Percentiles rank a stretch among this genome's conserved stretches.
These are phyloP conservation scores for Carassius auratus DNA, from an alignment of 2,113 vertebrate species.

Conservation along the genomic window DNA sequence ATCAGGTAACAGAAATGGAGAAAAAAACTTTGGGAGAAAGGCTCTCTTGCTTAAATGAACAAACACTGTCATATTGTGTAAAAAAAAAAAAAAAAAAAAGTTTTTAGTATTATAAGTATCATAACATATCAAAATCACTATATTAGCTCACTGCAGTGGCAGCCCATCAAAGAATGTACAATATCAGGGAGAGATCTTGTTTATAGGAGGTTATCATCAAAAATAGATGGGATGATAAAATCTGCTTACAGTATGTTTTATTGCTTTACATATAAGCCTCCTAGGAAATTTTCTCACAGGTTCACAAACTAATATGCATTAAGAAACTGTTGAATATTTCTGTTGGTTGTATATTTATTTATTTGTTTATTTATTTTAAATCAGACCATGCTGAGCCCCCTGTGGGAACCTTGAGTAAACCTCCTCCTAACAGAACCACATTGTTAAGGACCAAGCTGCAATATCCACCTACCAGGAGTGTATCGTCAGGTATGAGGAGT, in stretches of 20 bases:
- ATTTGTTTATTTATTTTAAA: background rate
- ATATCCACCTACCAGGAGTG: slow-evolving; percentile 52
- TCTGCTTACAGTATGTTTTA: background rate
- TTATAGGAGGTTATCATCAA: background rate
- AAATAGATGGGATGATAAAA: background rate
- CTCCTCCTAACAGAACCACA: slow-evolving; percentile 56
- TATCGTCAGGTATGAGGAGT: slow-evolving; percentile 62
- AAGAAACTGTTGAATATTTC: background rate
- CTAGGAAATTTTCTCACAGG: background rate
- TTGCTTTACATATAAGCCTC: background rate
- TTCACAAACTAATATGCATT: slow-evolving; percentile 2
- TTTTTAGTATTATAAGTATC: too few relatives aligned
- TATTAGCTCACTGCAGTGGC: background rate
- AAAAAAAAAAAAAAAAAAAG: too few relatives aligned
- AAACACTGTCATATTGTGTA: too few relatives aligned
- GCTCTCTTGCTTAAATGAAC: too few relatives aligned
- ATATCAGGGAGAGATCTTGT: background rate
- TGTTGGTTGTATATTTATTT: background rate
- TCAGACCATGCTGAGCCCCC: slow-evolving; percentile 35
- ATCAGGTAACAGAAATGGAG: too few relatives aligned
- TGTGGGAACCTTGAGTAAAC: slow-evolving; percentile 30
- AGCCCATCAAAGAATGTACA: background rate
- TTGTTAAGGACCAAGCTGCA: slow-evolving; percentile 57
- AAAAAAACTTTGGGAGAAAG: too few relatives aligned
- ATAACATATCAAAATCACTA: background rate